These are phyloP conservation scores for Archips xylosteana DNA, from an alignment of 2,888 invertebrate genomes.

Conservation along the genomic window DNA sequence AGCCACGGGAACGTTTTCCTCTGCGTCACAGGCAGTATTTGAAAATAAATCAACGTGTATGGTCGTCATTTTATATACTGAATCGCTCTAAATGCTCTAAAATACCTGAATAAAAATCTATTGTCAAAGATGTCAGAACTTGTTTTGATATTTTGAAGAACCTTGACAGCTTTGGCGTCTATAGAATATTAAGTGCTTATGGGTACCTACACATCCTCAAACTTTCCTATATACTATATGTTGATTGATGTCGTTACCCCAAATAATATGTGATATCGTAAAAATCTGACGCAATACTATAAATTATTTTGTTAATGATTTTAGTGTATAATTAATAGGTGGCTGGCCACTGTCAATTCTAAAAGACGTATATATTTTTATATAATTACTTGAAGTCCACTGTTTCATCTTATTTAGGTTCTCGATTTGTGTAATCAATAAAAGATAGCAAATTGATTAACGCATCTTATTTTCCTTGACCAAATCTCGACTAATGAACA, in stretches of 20 bases:
- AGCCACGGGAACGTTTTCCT: no score
- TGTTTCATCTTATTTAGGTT: slow-evolving; percentile 74
- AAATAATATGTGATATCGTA: slow-evolving; percentile 64
- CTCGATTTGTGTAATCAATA: slow-evolving; percentile 84
- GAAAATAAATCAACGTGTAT: background rate
- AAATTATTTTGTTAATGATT: slow-evolving; percentile 40
- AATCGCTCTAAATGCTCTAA: no score
- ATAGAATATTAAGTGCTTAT: slow-evolving; percentile 15
- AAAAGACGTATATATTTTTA: slow-evolving; percentile 75
- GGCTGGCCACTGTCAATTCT: slow-evolving; percentile 81
- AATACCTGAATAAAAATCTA: background rate
- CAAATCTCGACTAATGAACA: background rate
- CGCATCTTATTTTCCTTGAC: slow-evolving; percentile 56
- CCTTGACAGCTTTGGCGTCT: background rate
- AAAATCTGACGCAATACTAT: slow-evolving; percentile 54
- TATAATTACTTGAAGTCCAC: slow-evolving; percentile 64
- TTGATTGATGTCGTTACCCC: slow-evolving; percentile 48
- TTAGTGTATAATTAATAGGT: slow-evolving; percentile 57
- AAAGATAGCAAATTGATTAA: slow-evolving; percentile 79
- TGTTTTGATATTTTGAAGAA: background rate
- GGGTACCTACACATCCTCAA: slow-evolving; percentile 5
- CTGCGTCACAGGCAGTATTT: background rate
- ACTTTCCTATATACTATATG: slow-evolving; percentile 16
- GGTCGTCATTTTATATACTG: no score
- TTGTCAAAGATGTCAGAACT: background rate